Conservation (phyloP, 2,113 vertebrate genomes). For the Macroglossus sobrinus region DNA sequence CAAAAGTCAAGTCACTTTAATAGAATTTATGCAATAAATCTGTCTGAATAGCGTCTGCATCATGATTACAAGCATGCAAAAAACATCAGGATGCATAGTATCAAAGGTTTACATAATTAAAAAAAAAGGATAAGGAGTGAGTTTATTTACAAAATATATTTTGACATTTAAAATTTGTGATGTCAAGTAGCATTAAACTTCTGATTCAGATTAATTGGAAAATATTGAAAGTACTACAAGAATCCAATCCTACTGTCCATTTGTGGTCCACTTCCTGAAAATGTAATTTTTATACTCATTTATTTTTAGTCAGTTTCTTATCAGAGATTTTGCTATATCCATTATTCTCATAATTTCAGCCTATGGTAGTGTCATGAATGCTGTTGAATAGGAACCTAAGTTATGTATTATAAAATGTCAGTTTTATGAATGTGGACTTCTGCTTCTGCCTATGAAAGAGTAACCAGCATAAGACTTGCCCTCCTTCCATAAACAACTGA, state of each 20-base stretch:
- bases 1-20: background rate
- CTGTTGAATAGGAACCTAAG: background rate
- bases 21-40: constrained; percentile 5
- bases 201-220: background rate
- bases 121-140: background rate
- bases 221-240: constrained; percentile 13
- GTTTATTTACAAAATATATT: background rate
- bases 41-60: background rate
- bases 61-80: background rate
- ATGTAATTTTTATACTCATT: background rate
- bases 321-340: background rate
- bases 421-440: background rate
- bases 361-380: background rate
- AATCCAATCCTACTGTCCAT: background rate
- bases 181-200: background rate
- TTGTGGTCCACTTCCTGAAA: background rate
- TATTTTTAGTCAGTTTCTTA: background rate
- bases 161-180: background rate
- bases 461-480: background rate
- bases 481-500: background rate
- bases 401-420: background rate
- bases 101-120: background rate
- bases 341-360: background rate
- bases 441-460: background rate
- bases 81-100: background rate